These are phyloP conservation scores for Heterochromis multidens DNA, from an alignment of 2,113 vertebrate genomes.

Conservation along the genomic window DNA sequence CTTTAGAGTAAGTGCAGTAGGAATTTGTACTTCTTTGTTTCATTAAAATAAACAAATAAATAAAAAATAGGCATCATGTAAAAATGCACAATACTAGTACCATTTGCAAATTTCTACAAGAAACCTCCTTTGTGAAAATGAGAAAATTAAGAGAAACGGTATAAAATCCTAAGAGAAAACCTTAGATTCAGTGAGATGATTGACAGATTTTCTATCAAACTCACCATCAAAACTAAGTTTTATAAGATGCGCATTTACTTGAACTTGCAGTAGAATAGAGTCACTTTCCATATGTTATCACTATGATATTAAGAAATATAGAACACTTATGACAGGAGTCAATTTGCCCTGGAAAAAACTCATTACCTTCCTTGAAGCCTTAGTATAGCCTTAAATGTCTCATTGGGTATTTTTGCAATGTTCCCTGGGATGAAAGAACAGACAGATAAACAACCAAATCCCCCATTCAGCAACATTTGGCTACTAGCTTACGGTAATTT, in stretches of 20 bases:
- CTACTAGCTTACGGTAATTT: slow-evolving; percentile 32
- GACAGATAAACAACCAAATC: slow-evolving; percentile 53
- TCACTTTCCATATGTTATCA: not conserved
- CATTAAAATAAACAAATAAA: too few species aligned
- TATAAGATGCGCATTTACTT: not conserved
- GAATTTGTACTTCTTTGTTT: too few species aligned
- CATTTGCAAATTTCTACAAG: too few species aligned
- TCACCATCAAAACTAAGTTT: not conserved
- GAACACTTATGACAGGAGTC: not conserved
- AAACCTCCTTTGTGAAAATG: too few species aligned
- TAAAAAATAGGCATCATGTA: too few species aligned
- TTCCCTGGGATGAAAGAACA: slow-evolving; percentile 25
- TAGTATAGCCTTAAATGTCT: slow-evolving; percentile 12
- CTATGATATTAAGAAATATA: not conserved
- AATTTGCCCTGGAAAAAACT: not conserved
- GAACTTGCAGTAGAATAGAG: not conserved
- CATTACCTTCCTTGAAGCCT: not conserved
- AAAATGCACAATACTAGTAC: too few species aligned
- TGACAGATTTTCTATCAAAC: not conserved
- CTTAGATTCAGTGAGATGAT: not conserved
- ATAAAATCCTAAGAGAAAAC: not conserved
- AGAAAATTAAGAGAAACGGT: not conserved
- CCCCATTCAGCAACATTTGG: slow-evolving; percentile 45
- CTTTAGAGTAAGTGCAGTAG: too few species aligned
- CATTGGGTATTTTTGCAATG: slow-evolving; percentile 46